Base-by-base conservation (phyloP, 2,113 vertebrate species). In the Toxotes jaculatrix region DNA sequence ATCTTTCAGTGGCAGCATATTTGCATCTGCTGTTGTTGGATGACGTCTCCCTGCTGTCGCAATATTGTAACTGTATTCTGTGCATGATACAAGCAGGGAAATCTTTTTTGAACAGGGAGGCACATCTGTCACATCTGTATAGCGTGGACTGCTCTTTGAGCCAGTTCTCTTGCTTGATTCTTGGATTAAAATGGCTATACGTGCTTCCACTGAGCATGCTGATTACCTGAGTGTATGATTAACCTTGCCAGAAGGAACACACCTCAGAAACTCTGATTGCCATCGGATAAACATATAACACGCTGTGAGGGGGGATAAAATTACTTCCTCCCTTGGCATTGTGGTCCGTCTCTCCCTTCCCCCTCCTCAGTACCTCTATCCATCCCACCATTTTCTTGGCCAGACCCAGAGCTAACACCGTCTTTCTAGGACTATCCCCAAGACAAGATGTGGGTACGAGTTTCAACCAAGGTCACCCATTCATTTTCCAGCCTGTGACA, bases 391-490 rank as follows among this genome's bases (percentile, higher is more conserved):
- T 66, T 49, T 84, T 56, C 53, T 63, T 49, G 23, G 47, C 61
- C 7, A 16, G 65, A 53, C 76, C 63, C 49, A 55, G 57, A 83
- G 81, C 83, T 83, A 80, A 86, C 79, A 38, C 75, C 5, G 38
- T 88, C 82, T 92, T 92, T 93, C 80, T 92, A 93, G 90, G 89
- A 87, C 89, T 91, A 85, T 92, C 83, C 88, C 89, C 91, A 83
- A 89, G 86, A 85, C 73, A 79, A 70, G 87, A 79, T 76, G 73
- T 86, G 80, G 81, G 73, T 82, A 51, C 6, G 56, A 67, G 65
- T 85, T 88, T 84, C 75, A 77, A 68, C 90, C 91, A 92, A 93
- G 91, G 92, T 93, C 87, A 88, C 21, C 71, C 84, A 92, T 93
- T 89, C 88, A 89, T 93, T 93, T 87, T 68, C 84, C 53, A 63